Base-by-base conservation (phyloP, 1,140 invertebrate species). In the Drosophila kurseongensis region DNA sequence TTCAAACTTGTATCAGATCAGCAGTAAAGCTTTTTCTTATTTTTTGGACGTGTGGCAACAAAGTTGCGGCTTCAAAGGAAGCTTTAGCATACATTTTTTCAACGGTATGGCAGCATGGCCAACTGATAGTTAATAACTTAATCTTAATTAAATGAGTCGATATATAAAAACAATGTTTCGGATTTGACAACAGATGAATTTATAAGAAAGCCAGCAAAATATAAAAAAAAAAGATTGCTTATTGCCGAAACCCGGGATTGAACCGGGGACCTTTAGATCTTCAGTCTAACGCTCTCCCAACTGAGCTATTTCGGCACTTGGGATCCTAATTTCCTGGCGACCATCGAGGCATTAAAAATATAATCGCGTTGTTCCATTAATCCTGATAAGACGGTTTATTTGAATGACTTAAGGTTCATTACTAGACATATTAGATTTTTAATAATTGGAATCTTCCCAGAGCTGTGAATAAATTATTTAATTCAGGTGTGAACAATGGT, bases 261-360 rank as follows among this genome's bases (percentile, higher is more conserved):
- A 95, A 95, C 95, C 94, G 93, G 95, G 95, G 95, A 95, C 95
- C 94, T 95, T 95, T 95, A 95, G 95, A 95, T 95, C 95, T 95
- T 95, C 95, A 95, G 95, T 95, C 95, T 95, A 95, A 95, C 95
- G 95, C 95, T 96, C 95, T 96, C 95, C 95, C 95, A 95, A 95
- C 95, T 95, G 95, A 95, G 94, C 95, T 95, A 95, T 74, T 75
- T 75, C 72, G 72, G 72, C 73, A n/a, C 45, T 29, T 47, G 47
- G 4, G 4, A n/a, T 6, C 1, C 8, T 2, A n/a, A 3, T 1
- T n/a, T 14, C 3, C 13, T 9, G 23, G 1, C 27, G 8, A 32
- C 27, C 4, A 14, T 10, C n/a, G 13, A 13, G 0, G 0, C 3
- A 48, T 29, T 6, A 27, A 13, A n/a, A 9, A 9, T 32, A n/a